Conservation (phyloP, 2,888 invertebrate species). For the Rutpela maculata region DNA sequence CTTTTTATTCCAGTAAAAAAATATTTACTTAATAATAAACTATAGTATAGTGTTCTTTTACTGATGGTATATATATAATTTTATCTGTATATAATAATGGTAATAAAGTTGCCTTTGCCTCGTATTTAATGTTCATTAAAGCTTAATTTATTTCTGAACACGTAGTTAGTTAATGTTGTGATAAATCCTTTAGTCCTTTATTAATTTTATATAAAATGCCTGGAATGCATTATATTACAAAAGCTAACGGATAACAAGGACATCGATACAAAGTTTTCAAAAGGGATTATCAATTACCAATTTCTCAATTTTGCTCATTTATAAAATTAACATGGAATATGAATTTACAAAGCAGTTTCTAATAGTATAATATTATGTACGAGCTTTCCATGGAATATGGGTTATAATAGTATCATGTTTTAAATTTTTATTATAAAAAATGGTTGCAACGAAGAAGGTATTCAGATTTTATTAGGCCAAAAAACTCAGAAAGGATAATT, state of each 20-base stretch:
- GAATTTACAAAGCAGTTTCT: background rate
- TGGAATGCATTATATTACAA: background rate
- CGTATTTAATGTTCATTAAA: background rate
- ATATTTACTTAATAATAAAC: background rate
- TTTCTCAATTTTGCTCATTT: background rate
- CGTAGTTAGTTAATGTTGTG: background rate
- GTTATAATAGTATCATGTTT: no score
- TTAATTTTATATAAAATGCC: background rate
- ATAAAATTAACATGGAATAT: background rate
- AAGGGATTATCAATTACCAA: background rate
- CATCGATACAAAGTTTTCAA: background rate
- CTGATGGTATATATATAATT: background rate
- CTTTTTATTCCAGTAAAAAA: no score
- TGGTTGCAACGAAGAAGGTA: no score
- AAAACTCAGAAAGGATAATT: no score
- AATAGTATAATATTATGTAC: background rate
- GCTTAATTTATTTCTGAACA: background rate
- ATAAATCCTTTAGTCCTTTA: background rate
- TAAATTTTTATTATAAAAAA: background rate
- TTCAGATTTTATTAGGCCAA: no score
- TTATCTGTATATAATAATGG: background rate
- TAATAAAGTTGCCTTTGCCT: background rate
- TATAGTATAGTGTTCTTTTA: background rate
- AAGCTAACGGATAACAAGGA: background rate
- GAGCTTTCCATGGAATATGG: no score